phyloP scores from a whole-genome alignment of 2,113 vertebrate species.

The Malurus elegans region DNA sequence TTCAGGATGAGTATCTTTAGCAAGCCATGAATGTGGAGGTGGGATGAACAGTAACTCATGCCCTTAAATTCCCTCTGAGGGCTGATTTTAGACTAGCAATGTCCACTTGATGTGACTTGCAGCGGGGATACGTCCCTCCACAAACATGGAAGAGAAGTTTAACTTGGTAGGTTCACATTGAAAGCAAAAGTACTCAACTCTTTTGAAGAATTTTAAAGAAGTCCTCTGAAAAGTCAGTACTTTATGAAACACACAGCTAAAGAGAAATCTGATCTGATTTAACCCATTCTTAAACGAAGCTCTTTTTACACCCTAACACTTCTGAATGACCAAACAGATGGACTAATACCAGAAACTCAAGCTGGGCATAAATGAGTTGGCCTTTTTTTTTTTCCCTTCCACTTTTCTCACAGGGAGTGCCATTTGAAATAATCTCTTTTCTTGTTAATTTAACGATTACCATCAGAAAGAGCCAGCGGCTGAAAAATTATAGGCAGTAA shows the following conservation, averaged over 20 bases:
- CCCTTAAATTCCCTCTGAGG: background rate
- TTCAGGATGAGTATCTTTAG: background rate
- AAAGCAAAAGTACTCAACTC: background rate
- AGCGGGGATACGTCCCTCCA: background rate
- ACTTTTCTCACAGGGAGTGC: background rate
- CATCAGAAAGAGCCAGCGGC: background rate
- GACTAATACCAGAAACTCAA: background rate
- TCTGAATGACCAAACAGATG: background rate
- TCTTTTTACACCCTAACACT: background rate
- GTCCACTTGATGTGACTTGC: background rate
- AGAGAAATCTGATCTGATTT: background rate
- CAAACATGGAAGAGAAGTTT: background rate
- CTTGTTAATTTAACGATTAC: constrained; percentile 43
- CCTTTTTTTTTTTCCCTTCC: background rate
- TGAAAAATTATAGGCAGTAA: constrained; percentile 17
- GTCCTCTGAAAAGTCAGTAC: background rate
- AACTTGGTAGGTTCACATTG: background rate
- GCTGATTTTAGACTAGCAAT: background rate
- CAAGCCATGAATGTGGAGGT: background rate
- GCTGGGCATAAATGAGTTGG: constrained; percentile 5
- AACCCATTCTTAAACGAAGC: background rate
- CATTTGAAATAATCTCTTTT: constrained; percentile 37
- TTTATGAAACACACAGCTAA: background rate
- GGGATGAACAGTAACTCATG: background rate
- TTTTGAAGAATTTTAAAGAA: background rate